These are phyloP conservation scores for Leptinotarsa rubiginosa DNA, from an alignment of 2,888 invertebrate genomes.

Conservation along the genomic window DNA sequence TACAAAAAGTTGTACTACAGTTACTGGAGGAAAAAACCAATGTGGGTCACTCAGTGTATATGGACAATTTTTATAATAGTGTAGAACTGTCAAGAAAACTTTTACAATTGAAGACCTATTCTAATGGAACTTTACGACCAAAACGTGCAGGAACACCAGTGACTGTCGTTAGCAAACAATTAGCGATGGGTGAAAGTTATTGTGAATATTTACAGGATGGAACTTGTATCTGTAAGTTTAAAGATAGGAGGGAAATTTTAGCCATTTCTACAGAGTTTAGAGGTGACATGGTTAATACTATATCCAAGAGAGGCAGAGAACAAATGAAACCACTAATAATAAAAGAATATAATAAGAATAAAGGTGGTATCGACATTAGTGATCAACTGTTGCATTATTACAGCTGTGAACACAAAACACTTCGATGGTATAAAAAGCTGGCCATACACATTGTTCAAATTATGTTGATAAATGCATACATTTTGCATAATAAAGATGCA, in stretches of 20 bases:
- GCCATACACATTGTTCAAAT: conserved; percentile 44
- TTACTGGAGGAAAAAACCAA: conserved; percentile 36
- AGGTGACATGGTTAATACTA: conserved; percentile 33
- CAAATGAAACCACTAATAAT: conserved; percentile 36
- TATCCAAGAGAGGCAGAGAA: conserved; percentile 18
- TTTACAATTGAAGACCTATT: conserved; percentile 43
- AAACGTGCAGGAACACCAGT: conserved; percentile 41
- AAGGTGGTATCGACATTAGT: conserved; percentile 40
- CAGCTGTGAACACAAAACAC: conserved; percentile 38
- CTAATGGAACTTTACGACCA: conserved; percentile 45
- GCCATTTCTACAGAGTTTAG: conserved; percentile 47
- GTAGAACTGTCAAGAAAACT: conserved; percentile 41
- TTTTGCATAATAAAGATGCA: conserved; percentile 39
- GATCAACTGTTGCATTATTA: conserved; percentile 39
- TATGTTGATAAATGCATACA: conserved; percentile 41
- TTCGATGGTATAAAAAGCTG: conserved; percentile 44
- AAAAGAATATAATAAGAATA: conserved; percentile 38
- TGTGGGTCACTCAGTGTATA: conserved; percentile 44
- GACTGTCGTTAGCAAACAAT: conserved; percentile 37
- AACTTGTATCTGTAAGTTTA: conserved; percentile 47
- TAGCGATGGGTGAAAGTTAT: conserved; percentile 41
- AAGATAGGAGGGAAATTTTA: conserved; percentile 46
- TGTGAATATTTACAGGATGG: conserved; percentile 24
- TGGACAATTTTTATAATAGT: conserved; percentile 52
- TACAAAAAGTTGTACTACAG: conserved; percentile 37